These are phyloP conservation scores for Cosmorhoe ocellata DNA, from an alignment of 2,888 invertebrate species.

Conservation along the genomic window DNA sequence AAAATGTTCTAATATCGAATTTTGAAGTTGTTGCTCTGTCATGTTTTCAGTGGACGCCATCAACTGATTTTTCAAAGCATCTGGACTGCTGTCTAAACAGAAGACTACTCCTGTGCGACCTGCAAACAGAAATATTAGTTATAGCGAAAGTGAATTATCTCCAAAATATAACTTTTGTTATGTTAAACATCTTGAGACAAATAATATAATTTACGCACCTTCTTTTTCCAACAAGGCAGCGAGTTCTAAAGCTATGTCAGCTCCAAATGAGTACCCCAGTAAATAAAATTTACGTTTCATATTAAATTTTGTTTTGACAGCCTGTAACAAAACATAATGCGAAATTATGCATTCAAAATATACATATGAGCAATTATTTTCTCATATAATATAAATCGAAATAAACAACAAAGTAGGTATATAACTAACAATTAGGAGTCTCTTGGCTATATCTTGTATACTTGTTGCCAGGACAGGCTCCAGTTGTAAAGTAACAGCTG, in stretches of 20 bases:
- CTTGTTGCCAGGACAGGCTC: conserved; percentile 16
- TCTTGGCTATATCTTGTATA: conserved; percentile 22
- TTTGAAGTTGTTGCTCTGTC: conserved; percentile 40
- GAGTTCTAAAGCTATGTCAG: conserved; percentile 46
- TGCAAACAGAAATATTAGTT: background rate
- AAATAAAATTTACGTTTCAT: conserved; percentile 39
- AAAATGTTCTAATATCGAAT: too few relatives aligned
- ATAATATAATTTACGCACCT: conserved; percentile 47
- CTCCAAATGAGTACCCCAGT: conserved; percentile 44
- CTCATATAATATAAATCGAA: too few relatives aligned
- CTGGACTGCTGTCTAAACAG: conserved; percentile 52
- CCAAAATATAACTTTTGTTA: too few relatives aligned
- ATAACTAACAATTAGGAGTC: conserved; percentile 15
- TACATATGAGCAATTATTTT: too few relatives aligned
- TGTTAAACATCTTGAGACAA: too few relatives aligned
- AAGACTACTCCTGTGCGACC: conserved; percentile 39
- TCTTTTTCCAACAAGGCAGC: conserved; percentile 46
- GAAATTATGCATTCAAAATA: too few relatives aligned
- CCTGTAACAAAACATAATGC: conserved; percentile 32
- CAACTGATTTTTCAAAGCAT: conserved; percentile 40
- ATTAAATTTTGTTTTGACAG: conserved; percentile 29
- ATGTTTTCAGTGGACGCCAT: conserved; percentile 40
- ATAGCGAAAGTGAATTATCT: too few relatives aligned
- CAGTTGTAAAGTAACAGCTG: conserved; percentile 21
- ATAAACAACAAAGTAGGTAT: too few relatives aligned